Evolutionary conservation across 1,140 invertebrate species (phyloP).

Genomic region (Philopotamus ludificatus): DNA sequence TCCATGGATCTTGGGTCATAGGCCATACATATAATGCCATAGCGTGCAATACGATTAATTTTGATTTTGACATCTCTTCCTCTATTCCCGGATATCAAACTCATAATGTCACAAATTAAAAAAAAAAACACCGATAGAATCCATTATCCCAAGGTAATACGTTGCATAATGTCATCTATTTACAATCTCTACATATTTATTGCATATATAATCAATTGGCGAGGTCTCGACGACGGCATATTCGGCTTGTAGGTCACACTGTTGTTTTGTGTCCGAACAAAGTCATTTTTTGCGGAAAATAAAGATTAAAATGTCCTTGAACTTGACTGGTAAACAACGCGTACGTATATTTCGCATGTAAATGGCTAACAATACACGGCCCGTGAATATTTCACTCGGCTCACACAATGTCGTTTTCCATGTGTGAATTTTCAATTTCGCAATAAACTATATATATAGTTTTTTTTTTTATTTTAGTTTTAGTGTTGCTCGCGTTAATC

Average conservation of each 20-base stretch:
- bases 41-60: no score
- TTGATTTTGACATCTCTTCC: no score
- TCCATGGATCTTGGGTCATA: no score
- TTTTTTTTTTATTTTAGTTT: neutral
- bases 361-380: neutral
- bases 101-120: no score
- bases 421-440: neutral
- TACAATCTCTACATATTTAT: no score
- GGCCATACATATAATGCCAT: no score
- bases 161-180: no score
- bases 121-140: no score
- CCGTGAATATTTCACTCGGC: constrained; percentile 21
- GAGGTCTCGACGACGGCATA: neutral
- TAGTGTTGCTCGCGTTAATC: neutral
- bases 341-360: neutral
- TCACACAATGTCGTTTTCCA: constrained; percentile 15
- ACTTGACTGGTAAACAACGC: constrained; percentile 14
- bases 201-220: no score
- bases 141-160: no score
- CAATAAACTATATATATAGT: neutral
- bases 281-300: constrained; percentile 19
- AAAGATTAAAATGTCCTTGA: constrained; percentile 25
- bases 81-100: no score
- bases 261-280: constrained; percentile 21
- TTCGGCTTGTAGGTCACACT: constrained; percentile 21